phyloP scores from a whole-genome alignment of 2,888 invertebrate species.

The Marasmarcha lunaedactyla region DNA sequence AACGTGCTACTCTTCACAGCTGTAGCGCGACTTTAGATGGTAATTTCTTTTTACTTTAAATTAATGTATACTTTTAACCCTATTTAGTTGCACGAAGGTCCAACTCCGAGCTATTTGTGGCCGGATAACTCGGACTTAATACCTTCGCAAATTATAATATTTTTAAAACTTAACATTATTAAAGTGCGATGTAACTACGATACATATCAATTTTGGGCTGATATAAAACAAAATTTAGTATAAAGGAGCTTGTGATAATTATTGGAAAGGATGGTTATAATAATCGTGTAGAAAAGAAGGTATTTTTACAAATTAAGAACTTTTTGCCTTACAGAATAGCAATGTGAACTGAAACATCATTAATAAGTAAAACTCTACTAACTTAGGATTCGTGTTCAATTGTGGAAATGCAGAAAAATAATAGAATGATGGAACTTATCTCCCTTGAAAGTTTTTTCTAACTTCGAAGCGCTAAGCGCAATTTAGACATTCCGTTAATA shows the following conservation, averaged over 20 bases:
- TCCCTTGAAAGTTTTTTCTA: background rate
- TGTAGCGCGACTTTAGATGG: constrained; percentile 39
- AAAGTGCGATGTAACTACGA: constrained; percentile 63
- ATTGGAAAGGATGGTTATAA: constrained; percentile 32
- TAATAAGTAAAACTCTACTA: background rate
- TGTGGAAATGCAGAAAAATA: background rate
- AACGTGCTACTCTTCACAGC: constrained; percentile 33
- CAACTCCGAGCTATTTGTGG: constrained; percentile 52
- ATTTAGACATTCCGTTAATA: no score
- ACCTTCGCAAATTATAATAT: constrained; percentile 24
- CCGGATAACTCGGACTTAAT: constrained; percentile 45
- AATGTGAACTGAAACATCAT: background rate
- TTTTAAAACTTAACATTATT: constrained; percentile 32
- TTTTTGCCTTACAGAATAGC: constrained; percentile 4
- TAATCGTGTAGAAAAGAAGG: constrained; percentile 45
- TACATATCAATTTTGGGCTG: constrained; percentile 67
- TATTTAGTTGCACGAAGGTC: constrained; percentile 28
- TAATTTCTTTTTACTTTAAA: constrained; percentile 1
- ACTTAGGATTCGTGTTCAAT: background rate
- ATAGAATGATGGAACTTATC: background rate
- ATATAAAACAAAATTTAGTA: constrained; percentile 38
- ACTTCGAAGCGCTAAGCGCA: no score
- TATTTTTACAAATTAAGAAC: constrained; percentile 39
- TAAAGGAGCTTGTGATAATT: constrained; percentile 53
- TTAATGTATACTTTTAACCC: constrained; percentile 6